Evolutionary conservation across 2,113 vertebrate genomes (phyloP), one percentile per base, ranked within the genome.

Genomic region (Hippocampus zosterae): DNA sequence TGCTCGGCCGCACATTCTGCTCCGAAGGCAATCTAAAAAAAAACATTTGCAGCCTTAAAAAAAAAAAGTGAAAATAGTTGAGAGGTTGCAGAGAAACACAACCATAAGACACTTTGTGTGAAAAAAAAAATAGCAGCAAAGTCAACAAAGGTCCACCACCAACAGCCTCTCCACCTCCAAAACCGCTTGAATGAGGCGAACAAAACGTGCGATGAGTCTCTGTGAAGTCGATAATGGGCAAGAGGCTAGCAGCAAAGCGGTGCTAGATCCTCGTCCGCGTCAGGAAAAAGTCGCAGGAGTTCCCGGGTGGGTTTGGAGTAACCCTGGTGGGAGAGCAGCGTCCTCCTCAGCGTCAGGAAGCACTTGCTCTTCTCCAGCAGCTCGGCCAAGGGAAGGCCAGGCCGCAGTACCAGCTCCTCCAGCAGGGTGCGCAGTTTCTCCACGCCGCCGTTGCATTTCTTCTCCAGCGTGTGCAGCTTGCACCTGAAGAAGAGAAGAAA

Each of bases 231-330:
- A 18, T 69, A 15, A 0, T n/a, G 8, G 52, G 69, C n/a, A 29
- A 0, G 11, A 65, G 18, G 15, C 81, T 52, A 56, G 68, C 73
- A 87, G 67, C 84, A 89, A 41, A 90, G 77, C 0, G 89, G 87
- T 5, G 79, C 76, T 72, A 89, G 37, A 23, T 92, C 90, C 0
- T 91, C 88, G 27, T 91, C 89, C 8, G 80, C 64, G 0, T 83
- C 66, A 0, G 91, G 88, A 23, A 88, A 91, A 52, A 92, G 82
- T 0, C 88, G 88, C 25, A 92, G 71, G 61, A 92, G 83, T 75
- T 93, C 90, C 44, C 91, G 81, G 5, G 90, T 87, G 27, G 82
- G 91, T 78, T 79, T 90, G 77, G 91, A 91, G 83, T 92, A 92
- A 62, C 91, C 92, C 9, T 57, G 81, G 82, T 85, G 90, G 10